Evolutionary conservation across 2,113 vertebrate species (phyloP), one percentile per base, ranked within the genome.

Genomic region (Otolemur garnettii): DNA sequence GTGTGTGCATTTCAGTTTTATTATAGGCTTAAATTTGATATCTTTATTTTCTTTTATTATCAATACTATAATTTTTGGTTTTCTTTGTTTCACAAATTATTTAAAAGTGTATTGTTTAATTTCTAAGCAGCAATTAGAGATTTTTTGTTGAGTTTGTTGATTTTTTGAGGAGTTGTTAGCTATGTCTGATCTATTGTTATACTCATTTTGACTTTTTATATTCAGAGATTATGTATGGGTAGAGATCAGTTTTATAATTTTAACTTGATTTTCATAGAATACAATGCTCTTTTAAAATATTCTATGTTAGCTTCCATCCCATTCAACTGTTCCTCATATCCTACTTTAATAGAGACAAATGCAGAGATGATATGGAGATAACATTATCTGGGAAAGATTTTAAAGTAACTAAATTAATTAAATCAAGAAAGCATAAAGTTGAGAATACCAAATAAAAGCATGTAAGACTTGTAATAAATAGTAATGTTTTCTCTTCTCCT

Each of bases 291-390:
- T 79, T 4, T 82, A 82, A 74, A 88, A 93, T 62, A 55, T 3
- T 38, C 5, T 30, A 6, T 53, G 21, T 68, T 42, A 81, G 18
- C 26, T 62, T 81, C 72, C 28, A 64, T 64, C 24, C 72, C 64
- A 81, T 80, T 81, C 9, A 42, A 26, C 11, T 55, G 87, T 72
- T 50, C 13, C 26, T 74, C 4, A 42, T 33, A 78, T 55, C 35
- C 72, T 59, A 87, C 80, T 80, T 71, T 88, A 53, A 91, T 71
- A 53, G 45, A 82, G 68, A 75, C 15, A 75, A 89, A 83, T 57
- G 42, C n/a, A 88, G 33, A 81, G n/a, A 26, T 50, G 38, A 69
- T 60, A 5, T 55, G 71, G 62, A 69, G 66, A 66, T 59, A 75
- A 18, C n/a, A 72, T 71, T 82, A 83, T 38, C 45, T 84, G 35